Evolutionary conservation across 2,888 invertebrate genomes (phyloP).

Genomic region (Drosophila heteroneura): DNA sequence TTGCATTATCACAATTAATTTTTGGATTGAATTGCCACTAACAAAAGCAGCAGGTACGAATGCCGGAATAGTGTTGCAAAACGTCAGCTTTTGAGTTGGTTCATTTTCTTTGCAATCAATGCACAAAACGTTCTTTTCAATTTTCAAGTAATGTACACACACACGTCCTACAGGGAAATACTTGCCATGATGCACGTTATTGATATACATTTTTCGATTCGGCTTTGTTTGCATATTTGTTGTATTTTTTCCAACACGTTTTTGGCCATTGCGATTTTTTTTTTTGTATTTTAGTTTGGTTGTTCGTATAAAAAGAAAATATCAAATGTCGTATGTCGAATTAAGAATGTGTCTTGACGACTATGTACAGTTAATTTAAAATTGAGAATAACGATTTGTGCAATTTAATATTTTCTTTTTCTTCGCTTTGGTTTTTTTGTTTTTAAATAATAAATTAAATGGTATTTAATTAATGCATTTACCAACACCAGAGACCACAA

Average conservation of each 20-base stretch:
- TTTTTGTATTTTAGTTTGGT: slow-evolving; percentile 25
- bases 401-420: slow-evolving; percentile 83
- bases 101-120: slow-evolving; percentile 73
- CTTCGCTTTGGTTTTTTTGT: slow-evolving; percentile 4
- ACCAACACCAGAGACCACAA: slow-evolving; percentile 75
- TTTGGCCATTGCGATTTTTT: slow-evolving; percentile 21
- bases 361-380: slow-evolving; percentile 83
- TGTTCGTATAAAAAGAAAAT: slow-evolving; percentile 70
- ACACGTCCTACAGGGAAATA: slow-evolving; percentile 64
- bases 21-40: slow-evolving; percentile 49
- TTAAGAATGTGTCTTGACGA: slow-evolving; percentile 34
- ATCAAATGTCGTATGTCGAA: slow-evolving; percentile 57
- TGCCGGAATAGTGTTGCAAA: slow-evolving; percentile 46
- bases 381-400: slow-evolving; percentile 85
- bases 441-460: slow-evolving; percentile 1
- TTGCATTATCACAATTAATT: slow-evolving; percentile 45
- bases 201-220: slow-evolving; percentile 49
- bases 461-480: slow-evolving; percentile 27
- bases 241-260: slow-evolving; percentile 59
- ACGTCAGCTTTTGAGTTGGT: slow-evolving; percentile 19
- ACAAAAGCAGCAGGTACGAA: slow-evolving; percentile 31
- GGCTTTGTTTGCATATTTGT: slow-evolving; percentile 40
- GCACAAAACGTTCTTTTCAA: slow-evolving; percentile 85
- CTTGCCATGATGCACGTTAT: slow-evolving; percentile 70
- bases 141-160: slow-evolving; percentile 82